phyloP scores from a whole-genome alignment of 2,113 vertebrate genomes.

The Bubalus kerabau region DNA sequence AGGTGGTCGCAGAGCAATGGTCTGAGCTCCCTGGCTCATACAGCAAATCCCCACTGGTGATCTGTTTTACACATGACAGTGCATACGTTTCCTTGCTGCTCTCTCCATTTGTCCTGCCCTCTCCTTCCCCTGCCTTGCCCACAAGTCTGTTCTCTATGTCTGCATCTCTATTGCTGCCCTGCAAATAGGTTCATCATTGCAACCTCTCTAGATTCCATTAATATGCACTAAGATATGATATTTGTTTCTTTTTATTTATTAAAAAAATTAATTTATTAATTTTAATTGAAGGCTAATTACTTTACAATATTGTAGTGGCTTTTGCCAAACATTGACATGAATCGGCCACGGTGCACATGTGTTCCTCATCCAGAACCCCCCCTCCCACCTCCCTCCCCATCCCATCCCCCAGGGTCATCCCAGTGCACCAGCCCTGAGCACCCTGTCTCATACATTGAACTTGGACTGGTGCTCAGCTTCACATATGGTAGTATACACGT shows the following conservation, averaged over 20 bases:
- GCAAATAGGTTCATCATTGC: neutral
- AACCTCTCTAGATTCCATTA: neutral
- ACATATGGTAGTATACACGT: neutral
- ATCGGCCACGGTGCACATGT: neutral
- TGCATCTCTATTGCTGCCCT: neutral
- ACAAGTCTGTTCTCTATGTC: neutral
- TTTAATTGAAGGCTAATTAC: neutral
- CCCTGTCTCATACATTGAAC: neutral
- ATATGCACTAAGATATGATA: neutral
- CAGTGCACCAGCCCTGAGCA: neutral
- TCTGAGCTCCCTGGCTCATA: neutral
- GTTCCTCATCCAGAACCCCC: neutral
- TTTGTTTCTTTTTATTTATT: neutral
- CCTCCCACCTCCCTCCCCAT: neutral
- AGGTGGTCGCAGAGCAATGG: neutral
- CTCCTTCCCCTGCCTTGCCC: neutral
- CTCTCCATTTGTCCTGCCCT: neutral
- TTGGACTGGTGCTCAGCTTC: rapidly evolving
- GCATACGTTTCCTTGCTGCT: neutral
- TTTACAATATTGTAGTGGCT: neutral
- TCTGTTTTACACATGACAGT: rapidly evolving
- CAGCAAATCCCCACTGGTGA: neutral
- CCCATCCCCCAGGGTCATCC: neutral
- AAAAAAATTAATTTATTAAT: too few species aligned
- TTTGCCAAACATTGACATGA: neutral